Percentiles rank a stretch among this genome's conserved stretches.
These are phyloP conservation scores for Sebastes ruberrimus DNA, from an alignment of 2,797 vertebrate genomes.

Conservation along the genomic window DNA sequence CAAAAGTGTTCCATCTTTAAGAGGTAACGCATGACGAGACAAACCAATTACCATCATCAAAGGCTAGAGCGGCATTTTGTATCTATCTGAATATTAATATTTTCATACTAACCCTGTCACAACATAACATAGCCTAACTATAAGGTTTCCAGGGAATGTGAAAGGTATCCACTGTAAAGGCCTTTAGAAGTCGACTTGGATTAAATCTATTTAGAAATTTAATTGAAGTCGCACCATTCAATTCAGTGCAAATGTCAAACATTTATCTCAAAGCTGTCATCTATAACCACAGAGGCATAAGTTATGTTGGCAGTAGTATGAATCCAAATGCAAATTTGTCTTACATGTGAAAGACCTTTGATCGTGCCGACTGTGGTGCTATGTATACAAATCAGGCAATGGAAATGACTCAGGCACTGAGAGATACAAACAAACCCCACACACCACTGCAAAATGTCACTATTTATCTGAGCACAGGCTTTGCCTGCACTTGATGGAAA, in stretches of 20 bases:
- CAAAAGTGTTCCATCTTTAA: neutral
- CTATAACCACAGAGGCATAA: constrained; percentile 29
- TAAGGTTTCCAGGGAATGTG: neutral
- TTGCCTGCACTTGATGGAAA: constrained; percentile 73
- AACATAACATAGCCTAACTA: neutral
- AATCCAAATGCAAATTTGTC: constrained; percentile 69
- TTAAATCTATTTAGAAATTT: constrained; percentile 42
- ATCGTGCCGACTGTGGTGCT: constrained; percentile 51
- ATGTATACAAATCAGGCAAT: constrained; percentile 65
- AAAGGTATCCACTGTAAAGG: neutral
- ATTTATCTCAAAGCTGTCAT: constrained; percentile 54
- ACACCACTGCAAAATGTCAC: constrained; percentile 70
- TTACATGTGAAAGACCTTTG: constrained; percentile 68
- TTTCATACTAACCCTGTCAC: neutral
- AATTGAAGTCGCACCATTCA: constrained; percentile 15
- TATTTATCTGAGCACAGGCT: constrained; percentile 66
- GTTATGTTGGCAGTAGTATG: constrained; percentile 48
- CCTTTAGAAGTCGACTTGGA: neutral
- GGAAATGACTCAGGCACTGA: constrained; percentile 47
- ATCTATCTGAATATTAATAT: neutral
- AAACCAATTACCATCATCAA: neutral
- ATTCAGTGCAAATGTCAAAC: constrained; percentile 57
- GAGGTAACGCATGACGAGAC: neutral
- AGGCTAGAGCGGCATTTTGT: neutral
- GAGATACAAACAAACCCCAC: constrained; percentile 66